Evolutionary conservation across 2,797 vertebrate genomes (phyloP), one percentile per base, ranked within the genome.

Genomic region (Malacoctenus gilli): DNA sequence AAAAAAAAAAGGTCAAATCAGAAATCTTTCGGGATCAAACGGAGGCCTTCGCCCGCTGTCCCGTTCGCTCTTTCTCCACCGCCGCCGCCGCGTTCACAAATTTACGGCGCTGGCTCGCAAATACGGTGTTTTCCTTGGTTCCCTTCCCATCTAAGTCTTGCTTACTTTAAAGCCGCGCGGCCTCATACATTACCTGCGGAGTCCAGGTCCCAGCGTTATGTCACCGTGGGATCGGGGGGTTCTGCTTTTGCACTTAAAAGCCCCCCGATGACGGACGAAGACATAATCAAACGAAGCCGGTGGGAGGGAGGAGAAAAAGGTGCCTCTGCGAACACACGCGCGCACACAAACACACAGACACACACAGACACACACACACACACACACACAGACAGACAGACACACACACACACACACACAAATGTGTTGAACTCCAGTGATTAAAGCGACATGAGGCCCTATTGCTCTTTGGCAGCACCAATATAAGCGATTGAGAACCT

Each of bases 51-150:
- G 37, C 58, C 50, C 30, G 40, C 68, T 47, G 43, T 64, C 63
- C 65, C 35, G 43, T 72, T 84, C 54, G 77, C 68, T 68, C 66
- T 79, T 77, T 79, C 64, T 75, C 59, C 73, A 68, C 72, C 60
- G 50, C 23, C 42, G 25, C 72, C 60, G 50, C 23, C 42, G 25
- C 61, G 48, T 77, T 76, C 74, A 68, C 72, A 74, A 44, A 75
- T 80, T 68, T 75, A 62, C 70, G 64, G 80, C 34, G 16, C 48
- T 54, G 58, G 54, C 67, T 59, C 69, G 71, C 35, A 70, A 77
- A 86, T 82, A 83, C 75, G 8, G 31, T 89, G 87, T 88, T 90
- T 89, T 82, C 53, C 72, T 91, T 91, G 86, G 85, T 87, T 69
- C 72, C 1, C 47, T 74, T 89, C 88, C 84, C 86, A 80, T 83